Percentiles rank a stretch among this genome's conserved stretches.
phyloP scores from a whole-genome alignment of 1,140 invertebrate genomes.

The Campoletis sonorensis region DNA sequence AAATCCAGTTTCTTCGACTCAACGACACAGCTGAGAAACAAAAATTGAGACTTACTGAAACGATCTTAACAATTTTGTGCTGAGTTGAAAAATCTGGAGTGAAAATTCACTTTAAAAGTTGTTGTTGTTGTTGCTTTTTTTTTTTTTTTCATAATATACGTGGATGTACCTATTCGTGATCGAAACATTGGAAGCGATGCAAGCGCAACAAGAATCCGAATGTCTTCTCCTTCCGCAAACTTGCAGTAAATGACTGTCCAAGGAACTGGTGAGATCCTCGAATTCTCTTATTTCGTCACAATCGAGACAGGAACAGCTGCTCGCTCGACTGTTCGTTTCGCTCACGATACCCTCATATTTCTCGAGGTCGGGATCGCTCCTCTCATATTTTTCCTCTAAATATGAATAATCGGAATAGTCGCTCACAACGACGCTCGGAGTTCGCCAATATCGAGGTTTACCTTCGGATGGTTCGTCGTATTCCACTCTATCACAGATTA shows the following conservation, averaged over 20 bases:
- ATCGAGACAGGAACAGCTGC: conserved; percentile 71
- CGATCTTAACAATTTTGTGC: background rate
- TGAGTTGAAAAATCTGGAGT: background rate
- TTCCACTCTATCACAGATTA: conserved; percentile 69
- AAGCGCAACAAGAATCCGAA: conserved; percentile 69
- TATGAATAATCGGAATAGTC: conserved; percentile 87
- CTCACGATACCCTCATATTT: conserved; percentile 63
- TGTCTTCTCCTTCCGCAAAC: conserved; percentile 68
- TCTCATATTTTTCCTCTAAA: conserved; percentile 69
- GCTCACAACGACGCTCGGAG: conserved; percentile 89
- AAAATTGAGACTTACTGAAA: too few relatives aligned
- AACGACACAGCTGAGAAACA: too few relatives aligned
- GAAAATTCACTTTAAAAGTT: background rate
- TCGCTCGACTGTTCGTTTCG: conserved; percentile 65
- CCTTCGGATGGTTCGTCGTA: conserved; percentile 76
- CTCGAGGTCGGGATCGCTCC: conserved; percentile 67
- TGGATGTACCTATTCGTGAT: conserved; percentile 48
- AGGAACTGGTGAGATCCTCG: conserved; percentile 51
- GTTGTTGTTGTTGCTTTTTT: too few relatives aligned
- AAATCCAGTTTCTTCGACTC: too few relatives aligned
- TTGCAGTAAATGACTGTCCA: conserved; percentile 58
- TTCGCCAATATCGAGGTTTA: conserved; percentile 80
- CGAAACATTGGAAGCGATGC: conserved; percentile 50
- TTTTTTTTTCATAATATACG: background rate
- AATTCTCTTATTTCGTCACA: conserved; percentile 69